Percentiles rank a stretch among this genome's conserved stretches.
Conservation (phyloP, 2,113 vertebrate species). For the Hippocampus comes region DNA sequence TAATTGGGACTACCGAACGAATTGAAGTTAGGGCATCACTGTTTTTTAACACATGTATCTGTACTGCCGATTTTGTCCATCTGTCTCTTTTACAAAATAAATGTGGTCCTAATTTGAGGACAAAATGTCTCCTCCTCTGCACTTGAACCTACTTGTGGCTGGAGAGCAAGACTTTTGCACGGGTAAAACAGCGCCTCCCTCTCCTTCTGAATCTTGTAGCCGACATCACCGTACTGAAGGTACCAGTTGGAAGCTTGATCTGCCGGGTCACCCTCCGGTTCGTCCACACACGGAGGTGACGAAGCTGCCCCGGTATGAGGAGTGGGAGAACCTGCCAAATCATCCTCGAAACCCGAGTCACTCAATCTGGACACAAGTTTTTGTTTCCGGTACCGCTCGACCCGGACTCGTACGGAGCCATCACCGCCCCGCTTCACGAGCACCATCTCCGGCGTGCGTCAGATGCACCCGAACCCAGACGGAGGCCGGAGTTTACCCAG, state of each 20-base stretch:
- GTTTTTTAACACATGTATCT: too few species aligned
- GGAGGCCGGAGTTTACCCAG: not conserved
- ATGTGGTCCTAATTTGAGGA: too few species aligned
- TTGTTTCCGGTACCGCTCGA: slow-evolving; percentile 66
- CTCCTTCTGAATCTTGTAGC: slow-evolving; percentile 77
- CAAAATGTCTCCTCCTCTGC: not conserved
- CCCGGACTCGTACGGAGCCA: slow-evolving; percentile 5
- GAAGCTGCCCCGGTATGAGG: slow-evolving; percentile 4
- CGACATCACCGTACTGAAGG: slow-evolving; percentile 82
- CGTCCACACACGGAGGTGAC: slow-evolving; percentile 11
- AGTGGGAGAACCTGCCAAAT: slow-evolving; percentile 46
- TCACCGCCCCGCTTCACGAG: slow-evolving; percentile 13
- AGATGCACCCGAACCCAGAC: not conserved
- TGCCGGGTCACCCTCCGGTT: not conserved
- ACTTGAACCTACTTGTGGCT: slow-evolving; percentile 80
- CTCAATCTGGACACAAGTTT: slow-evolving; percentile 60
- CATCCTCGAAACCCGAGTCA: slow-evolving; percentile 80
- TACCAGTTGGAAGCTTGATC: slow-evolving; percentile 58
- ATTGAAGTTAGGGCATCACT: too few species aligned
- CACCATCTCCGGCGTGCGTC: slow-evolving; percentile 48
- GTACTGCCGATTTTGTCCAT: too few species aligned
- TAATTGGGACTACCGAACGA: not conserved
- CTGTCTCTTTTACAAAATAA: too few species aligned
- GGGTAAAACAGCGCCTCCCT: slow-evolving; percentile 79
- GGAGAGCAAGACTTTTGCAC: slow-evolving; percentile 74